Evolutionary conservation across 2,113 vertebrate genomes (phyloP).

Genomic region (Brachionichthys hirsutus): DNA sequence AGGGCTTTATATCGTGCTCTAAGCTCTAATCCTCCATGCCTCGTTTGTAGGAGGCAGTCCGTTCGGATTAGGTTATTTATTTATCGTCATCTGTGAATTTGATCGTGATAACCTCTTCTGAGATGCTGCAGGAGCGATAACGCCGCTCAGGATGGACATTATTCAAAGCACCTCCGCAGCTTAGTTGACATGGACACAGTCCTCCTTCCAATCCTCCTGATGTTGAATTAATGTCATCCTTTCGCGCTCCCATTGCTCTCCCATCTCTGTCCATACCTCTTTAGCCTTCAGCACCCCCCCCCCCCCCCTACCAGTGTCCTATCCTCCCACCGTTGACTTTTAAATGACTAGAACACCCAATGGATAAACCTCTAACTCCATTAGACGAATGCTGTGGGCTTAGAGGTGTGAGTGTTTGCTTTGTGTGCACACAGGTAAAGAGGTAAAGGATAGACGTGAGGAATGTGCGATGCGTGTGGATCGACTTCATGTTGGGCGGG

Average conservation of each 20-base stretch:
- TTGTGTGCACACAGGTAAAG: constrained; percentile 1
- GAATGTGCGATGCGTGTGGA: constrained; percentile 6
- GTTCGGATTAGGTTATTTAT: constrained; percentile 5
- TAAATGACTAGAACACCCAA: constrained; percentile 59
- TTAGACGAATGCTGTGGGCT: constrained; percentile 49
- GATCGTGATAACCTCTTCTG: background rate
- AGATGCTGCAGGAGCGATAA: constrained; percentile 9
- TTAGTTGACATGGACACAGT: constrained; percentile 42
- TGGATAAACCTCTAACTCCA: constrained; percentile 62
- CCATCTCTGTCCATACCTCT: constrained; percentile 31
- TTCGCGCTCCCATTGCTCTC: background rate
- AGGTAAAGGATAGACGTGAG: constrained; percentile 21
- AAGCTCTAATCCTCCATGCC: constrained; percentile 23
- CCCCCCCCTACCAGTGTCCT: constrained; percentile 27
- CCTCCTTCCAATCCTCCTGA: constrained; percentile 18
- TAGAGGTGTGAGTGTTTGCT: constrained; percentile 22
- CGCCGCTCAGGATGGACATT: background rate
- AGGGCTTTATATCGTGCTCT: constrained; percentile 26
- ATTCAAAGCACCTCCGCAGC: constrained; percentile 22
- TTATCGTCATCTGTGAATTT: background rate
- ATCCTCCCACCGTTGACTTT: constrained; percentile 51
- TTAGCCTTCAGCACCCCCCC: constrained; percentile 33
- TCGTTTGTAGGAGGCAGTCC: constrained; percentile 1
- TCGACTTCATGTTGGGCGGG: constrained; percentile 20
- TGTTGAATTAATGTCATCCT: constrained; percentile 47